phyloP scores from a whole-genome alignment of 2,888 invertebrate genomes.

The Leucophenga maculata region DNA sequence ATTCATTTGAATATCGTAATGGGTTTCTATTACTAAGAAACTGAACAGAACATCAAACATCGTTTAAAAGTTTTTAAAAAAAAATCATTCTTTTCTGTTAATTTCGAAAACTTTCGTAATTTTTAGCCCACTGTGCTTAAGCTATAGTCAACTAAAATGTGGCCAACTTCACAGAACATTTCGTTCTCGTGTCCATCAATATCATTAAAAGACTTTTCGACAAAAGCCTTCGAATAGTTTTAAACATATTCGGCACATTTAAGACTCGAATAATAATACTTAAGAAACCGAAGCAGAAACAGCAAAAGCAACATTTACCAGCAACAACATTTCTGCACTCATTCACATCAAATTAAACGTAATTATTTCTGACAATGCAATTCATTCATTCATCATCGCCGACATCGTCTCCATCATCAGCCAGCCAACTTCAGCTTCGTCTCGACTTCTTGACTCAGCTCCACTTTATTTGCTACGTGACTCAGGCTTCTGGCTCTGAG shows the following conservation, averaged over 20 bases:
- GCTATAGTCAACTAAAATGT: too few relatives aligned
- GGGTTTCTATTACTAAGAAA: too few relatives aligned
- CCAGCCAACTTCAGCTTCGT: background rate
- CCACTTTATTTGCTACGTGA: constrained; percentile 5
- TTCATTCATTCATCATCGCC: constrained; percentile 41
- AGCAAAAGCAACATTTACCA: background rate
- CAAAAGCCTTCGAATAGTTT: constrained; percentile 20
- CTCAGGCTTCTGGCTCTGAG: background rate
- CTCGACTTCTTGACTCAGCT: background rate
- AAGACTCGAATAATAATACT: constrained; percentile 5
- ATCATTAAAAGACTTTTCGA: background rate
- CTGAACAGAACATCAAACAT: too few relatives aligned
- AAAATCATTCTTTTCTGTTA: too few relatives aligned
- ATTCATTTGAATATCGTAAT: too few relatives aligned
- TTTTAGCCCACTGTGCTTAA: too few relatives aligned
- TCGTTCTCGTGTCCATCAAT: background rate
- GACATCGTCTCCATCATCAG: constrained; percentile 38
- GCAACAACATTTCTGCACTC: constrained; percentile 43
- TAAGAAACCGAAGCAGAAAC: background rate
- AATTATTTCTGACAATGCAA: constrained; percentile 53
- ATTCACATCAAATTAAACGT: constrained; percentile 59
- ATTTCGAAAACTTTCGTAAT: too few relatives aligned
- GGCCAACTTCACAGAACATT: too few relatives aligned
- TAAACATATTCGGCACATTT: constrained; percentile 19
- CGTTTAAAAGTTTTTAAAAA: too few relatives aligned